phyloP scores from a whole-genome alignment of 53 echinoderm and acorn worm genomes.

The Pentamera pediparva region DNA sequence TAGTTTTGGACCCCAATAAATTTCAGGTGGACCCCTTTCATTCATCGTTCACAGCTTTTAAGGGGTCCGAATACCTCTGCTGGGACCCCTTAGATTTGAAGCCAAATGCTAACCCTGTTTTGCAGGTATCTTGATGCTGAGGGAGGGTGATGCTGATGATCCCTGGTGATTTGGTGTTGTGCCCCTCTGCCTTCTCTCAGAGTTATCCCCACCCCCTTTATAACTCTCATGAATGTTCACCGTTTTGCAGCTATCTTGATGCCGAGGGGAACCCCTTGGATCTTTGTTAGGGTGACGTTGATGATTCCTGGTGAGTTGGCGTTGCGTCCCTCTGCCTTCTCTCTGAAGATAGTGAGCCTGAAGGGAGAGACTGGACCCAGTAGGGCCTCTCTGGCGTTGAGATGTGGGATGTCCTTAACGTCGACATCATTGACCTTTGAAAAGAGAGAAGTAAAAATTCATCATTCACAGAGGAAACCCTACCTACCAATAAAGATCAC shows the following conservation, averaged over 20 bases:
- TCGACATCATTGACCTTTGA: constrained; percentile 79
- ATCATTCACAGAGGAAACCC: too few relatives aligned
- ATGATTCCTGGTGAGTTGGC: constrained; percentile 32
- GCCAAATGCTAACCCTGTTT: too few relatives aligned
- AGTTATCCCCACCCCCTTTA: neutral
- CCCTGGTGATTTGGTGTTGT: neutral
- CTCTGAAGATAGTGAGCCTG: constrained; percentile 78
- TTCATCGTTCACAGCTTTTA: too few relatives aligned
- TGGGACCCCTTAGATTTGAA: too few relatives aligned
- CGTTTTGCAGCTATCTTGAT: constrained; percentile 93
- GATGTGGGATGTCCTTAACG: constrained; percentile 75
- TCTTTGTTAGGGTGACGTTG: constrained; percentile 61
- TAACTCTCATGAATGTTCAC: constrained; percentile 32
- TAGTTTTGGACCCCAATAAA: too few relatives aligned
- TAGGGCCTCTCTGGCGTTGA: constrained; percentile 76
- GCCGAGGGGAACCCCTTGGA: constrained; percentile 80
- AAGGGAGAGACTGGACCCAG: constrained; percentile 50
- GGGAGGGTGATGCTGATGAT: constrained; percentile 34
- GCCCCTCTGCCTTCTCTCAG: constrained; percentile 68
- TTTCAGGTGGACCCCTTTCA: too few relatives aligned
- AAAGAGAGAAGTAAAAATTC: neutral
- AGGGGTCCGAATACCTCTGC: too few relatives aligned
- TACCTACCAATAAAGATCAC: too few relatives aligned
- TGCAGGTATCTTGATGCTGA: constrained; percentile 64
- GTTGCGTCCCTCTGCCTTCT: constrained; percentile 65